phyloP scores from a whole-genome alignment of 2,888 invertebrate genomes.

The Blastobasis adustella region DNA sequence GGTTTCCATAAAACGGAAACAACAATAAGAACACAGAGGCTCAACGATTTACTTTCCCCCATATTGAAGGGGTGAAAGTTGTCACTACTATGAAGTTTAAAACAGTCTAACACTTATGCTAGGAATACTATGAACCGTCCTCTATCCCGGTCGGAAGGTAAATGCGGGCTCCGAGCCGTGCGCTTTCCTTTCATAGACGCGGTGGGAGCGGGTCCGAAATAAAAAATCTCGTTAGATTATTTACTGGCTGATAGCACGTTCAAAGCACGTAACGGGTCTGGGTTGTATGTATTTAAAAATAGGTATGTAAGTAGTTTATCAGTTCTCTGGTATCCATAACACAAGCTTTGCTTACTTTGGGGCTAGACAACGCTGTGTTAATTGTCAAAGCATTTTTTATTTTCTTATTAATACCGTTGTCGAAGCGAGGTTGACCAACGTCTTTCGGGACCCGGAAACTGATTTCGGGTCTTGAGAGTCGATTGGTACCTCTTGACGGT shows the following conservation, averaged over 20 bases:
- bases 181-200: constrained; percentile 46
- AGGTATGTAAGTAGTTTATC: too few relatives aligned
- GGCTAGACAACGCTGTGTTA: too few relatives aligned
- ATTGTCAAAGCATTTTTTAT: too few relatives aligned
- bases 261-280: constrained; percentile 4
- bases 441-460: too few relatives aligned
- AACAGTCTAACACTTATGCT: constrained; percentile 53
- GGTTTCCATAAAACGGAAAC: constrained; percentile 66
- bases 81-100: constrained; percentile 30
- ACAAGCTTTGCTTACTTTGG: too few relatives aligned
- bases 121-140: constrained; percentile 44
- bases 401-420: too few relatives aligned
- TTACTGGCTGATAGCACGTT: background rate
- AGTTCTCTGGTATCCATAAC: too few relatives aligned
- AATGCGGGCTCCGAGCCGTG: constrained; percentile 36
- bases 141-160: constrained; percentile 46
- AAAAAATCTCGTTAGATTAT: constrained; percentile 13
- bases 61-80: constrained; percentile 52
- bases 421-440: too few relatives aligned
- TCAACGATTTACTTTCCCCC: constrained; percentile 53
- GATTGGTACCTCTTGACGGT: too few relatives aligned
- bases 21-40: constrained; percentile 53
- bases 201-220: constrained; percentile 14
- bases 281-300: too few relatives aligned
- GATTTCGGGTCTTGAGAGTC: too few relatives aligned